phyloP scores from a whole-genome alignment of 2,797 vertebrate genomes.

The Astyanax mexicanus region DNA sequence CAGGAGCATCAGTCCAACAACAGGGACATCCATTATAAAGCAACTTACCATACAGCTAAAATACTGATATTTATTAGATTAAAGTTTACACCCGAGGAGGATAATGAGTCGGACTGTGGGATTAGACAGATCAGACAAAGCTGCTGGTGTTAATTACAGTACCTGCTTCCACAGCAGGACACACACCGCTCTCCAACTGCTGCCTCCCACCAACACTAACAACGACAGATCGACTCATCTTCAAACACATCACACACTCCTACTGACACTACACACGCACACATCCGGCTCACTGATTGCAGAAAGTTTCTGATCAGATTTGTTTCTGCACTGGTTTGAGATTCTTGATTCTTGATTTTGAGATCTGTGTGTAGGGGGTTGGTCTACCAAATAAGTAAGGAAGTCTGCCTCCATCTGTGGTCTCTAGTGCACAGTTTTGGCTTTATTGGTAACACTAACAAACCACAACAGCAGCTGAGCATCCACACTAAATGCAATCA shows the following conservation, averaged over 20 bases:
- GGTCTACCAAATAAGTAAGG: too few relatives aligned
- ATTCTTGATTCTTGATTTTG: too few relatives aligned
- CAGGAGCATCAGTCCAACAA: not conserved
- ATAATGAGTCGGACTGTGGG: not conserved
- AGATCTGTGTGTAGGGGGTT: too few relatives aligned
- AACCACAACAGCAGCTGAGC: not conserved
- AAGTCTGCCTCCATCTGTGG: too few relatives aligned
- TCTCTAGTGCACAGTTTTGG: too few relatives aligned
- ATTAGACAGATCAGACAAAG: conserved; percentile 34
- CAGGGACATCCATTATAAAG: not conserved
- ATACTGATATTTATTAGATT: too few relatives aligned
- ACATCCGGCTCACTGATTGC: too few relatives aligned
- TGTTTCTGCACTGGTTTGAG: too few relatives aligned
- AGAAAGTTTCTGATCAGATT: too few relatives aligned
- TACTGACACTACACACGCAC: not conserved
- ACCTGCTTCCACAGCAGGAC: conserved; percentile 40
- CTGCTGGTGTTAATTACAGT: conserved; percentile 44
- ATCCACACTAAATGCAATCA: not conserved
- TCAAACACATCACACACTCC: not conserved
- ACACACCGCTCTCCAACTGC: conserved; percentile 26
- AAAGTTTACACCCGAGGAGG: too few relatives aligned
- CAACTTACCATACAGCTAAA: too few relatives aligned
- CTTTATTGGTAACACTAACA: too few relatives aligned
- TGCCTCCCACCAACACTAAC: conserved; percentile 21
- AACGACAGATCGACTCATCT: conserved; percentile 5